A percentile compares a stretch with the other conserved stretches of the same genome.
phyloP scores from a whole-genome alignment of 2,113 vertebrate genomes.

The Phaethon lepturus region DNA sequence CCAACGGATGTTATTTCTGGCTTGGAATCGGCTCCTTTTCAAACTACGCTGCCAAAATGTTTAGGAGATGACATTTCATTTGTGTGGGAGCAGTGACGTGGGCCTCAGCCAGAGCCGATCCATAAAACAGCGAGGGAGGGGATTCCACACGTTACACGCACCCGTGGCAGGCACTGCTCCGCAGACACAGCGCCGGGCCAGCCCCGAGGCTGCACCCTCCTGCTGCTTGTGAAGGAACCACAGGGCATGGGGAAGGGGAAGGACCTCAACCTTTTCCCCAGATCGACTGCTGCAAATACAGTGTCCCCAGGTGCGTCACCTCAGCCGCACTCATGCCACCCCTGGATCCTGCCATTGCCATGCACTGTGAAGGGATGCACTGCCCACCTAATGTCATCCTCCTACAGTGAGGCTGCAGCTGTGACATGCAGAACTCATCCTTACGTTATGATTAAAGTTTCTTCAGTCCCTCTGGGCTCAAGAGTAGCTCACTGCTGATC shows the following conservation, averaged over 20 bases:
- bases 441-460: not conserved
- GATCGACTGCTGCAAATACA: not conserved
- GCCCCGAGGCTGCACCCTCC: not conserved
- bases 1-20: slow-evolving; percentile 33
- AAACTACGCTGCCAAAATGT: not conserved
- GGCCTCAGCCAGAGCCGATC: not conserved
- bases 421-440: not conserved
- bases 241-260: not conserved
- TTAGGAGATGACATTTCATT: slow-evolving; percentile 49
- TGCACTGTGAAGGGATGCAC: not conserved
- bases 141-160: not conserved
- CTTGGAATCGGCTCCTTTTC: not conserved
- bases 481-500: not conserved
- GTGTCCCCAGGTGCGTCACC: not conserved
- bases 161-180: not conserved
- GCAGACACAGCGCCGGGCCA: not conserved
- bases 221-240: not conserved
- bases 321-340: rapidly evolving
- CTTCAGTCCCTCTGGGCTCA: not conserved
- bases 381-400: not conserved
- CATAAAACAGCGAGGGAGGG: not conserved
- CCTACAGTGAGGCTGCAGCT: not conserved
- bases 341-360: not conserved
- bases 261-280: not conserved
- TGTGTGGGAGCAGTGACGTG: slow-evolving; percentile 44